phyloP scores from a whole-genome alignment of 2,113 vertebrate species.

The Ariopsis seemanni region DNA sequence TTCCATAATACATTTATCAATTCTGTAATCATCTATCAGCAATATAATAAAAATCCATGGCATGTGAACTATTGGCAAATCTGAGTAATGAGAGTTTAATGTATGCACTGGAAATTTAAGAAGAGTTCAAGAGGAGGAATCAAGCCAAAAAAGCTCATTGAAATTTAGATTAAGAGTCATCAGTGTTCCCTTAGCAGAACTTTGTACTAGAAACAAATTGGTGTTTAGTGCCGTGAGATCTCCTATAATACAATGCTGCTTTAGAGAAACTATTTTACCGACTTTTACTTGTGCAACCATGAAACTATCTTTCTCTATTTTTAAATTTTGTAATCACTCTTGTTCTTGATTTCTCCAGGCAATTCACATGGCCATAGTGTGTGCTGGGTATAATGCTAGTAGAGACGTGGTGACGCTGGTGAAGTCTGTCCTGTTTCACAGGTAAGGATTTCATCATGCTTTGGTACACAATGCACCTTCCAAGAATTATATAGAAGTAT shows the following conservation, averaged over 20 bases:
- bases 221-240: conserved; percentile 34
- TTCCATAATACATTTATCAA: not conserved
- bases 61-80: not conserved
- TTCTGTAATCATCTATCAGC: not conserved
- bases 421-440: conserved; percentile 97
- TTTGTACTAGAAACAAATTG: conserved; percentile 29
- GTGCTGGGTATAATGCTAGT: conserved; percentile 96
- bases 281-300: not conserved
- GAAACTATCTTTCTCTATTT: not conserved
- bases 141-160: not conserved
- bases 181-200: conserved; percentile 10
- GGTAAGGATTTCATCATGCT: conserved; percentile 70
- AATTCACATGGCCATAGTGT: conserved; percentile 97
- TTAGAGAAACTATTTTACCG: conserved; percentile 5
- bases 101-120: not conserved
- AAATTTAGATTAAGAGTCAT: conserved; percentile 11
- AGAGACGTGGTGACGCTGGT: conserved; percentile 97
- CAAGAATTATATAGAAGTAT: not conserved
- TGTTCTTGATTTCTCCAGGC: conserved; percentile 72
- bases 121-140: not conserved
- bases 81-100: not conserved
- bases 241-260: not conserved
- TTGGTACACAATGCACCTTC: not conserved
- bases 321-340: not conserved
- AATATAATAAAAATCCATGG: not conserved